Percentiles rank a stretch among this genome's conserved stretches.
phyloP scores from a whole-genome alignment of 2,113 vertebrate genomes.

The Melanocharis versteri region DNA sequence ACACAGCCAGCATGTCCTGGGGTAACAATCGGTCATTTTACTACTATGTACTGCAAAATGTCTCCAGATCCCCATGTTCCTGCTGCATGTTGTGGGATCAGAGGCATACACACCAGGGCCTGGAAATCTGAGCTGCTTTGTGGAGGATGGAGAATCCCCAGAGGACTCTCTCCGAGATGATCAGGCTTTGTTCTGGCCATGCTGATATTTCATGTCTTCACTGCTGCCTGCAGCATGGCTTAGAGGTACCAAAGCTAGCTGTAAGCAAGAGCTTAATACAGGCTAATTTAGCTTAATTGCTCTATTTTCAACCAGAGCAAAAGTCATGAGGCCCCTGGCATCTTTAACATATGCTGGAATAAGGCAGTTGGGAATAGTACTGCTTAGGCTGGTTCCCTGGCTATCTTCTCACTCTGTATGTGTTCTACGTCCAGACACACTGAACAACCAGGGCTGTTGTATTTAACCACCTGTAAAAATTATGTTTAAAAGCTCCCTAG shows the following conservation, averaged over 20 bases:
- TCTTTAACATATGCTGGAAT: not conserved
- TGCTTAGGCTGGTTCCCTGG: not conserved
- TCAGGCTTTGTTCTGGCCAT: not conserved
- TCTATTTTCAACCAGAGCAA: constrained; percentile 17
- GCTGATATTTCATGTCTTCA: not conserved
- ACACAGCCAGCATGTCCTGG: not conserved
- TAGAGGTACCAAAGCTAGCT: not conserved
- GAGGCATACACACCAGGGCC: not conserved
- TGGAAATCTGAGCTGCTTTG: not conserved
- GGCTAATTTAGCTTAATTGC: constrained; percentile 23
- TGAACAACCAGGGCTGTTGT: not conserved
- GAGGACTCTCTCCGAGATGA: not conserved
- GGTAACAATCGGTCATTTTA: not conserved
- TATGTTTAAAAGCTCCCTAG: not conserved
- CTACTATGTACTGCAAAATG: not conserved
- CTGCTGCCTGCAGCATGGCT: not conserved
- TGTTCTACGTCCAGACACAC: not conserved
- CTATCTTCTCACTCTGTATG: not conserved
- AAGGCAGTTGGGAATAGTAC: not conserved
- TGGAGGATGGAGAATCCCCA: not conserved
- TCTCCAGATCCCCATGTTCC: not conserved
- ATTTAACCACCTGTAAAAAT: not conserved
- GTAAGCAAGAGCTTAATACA: not conserved
- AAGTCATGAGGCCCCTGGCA: not conserved
- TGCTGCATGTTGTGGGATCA: not conserved